phyloP scores from a whole-genome alignment of 30 jellyfish, hydroid and myxozoan genomes.

The Turritopsis rubra region DNA sequence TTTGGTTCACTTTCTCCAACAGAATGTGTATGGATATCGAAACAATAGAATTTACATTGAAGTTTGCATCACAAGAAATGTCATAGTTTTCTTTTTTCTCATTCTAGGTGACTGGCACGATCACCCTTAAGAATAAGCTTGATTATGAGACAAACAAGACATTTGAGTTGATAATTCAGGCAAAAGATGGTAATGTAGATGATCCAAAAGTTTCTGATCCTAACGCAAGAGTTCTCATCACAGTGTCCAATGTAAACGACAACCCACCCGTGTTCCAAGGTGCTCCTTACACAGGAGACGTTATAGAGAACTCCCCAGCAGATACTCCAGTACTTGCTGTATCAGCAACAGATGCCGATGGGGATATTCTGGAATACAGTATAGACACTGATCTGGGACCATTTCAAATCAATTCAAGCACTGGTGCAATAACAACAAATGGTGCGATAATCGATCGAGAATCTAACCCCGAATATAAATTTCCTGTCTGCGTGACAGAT shows the following conservation, averaged over 20 bases:
- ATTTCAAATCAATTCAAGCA: neutral
- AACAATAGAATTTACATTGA: too few species aligned
- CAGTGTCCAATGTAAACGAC: slow-evolving; percentile 8
- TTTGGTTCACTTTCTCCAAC: too few species aligned
- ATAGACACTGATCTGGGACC: neutral
- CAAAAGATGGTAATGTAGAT: slow-evolving; percentile 29
- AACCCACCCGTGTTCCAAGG: neutral
- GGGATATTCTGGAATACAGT: neutral
- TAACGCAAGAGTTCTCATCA: slow-evolving; percentile 13
- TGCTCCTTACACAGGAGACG: neutral
- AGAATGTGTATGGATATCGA: too few species aligned
- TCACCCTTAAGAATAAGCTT: slow-evolving; percentile 11
- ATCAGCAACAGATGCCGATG: slow-evolving; percentile 13
- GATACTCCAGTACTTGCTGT: neutral
- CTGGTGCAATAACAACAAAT: slow-evolving; percentile 12
- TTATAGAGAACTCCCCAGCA: neutral
- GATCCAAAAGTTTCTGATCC: neutral
- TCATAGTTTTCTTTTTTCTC: too few species aligned
- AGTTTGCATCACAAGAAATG: too few species aligned
- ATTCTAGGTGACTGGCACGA: neutral
- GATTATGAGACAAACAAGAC: slow-evolving; percentile 13
- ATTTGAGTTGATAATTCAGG: slow-evolving; percentile 5
- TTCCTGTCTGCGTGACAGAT: slow-evolving; percentile 3
- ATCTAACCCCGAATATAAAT: neutral
- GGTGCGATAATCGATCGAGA: neutral